phyloP scores from a whole-genome alignment of 1,140 invertebrate genomes.

The Nephotettix cincticeps region DNA sequence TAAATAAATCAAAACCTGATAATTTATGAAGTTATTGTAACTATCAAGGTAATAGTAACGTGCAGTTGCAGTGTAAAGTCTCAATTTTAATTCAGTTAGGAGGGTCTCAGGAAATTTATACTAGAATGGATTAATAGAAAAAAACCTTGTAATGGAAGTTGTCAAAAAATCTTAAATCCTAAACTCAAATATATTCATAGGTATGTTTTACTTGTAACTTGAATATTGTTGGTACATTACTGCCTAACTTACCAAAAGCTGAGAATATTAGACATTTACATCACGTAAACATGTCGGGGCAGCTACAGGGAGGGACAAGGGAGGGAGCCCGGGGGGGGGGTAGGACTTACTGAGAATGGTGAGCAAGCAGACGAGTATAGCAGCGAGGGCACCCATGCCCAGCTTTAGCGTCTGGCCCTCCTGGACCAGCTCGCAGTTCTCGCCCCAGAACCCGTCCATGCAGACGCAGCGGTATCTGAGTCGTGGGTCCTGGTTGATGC shows the following conservation, averaged over 20 bases:
- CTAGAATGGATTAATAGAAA: too few species aligned
- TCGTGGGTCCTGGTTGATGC: conserved; percentile 84
- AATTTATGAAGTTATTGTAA: too few species aligned
- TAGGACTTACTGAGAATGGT: conserved; percentile 85
- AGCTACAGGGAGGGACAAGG: background rate
- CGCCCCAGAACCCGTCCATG: conserved; percentile 88
- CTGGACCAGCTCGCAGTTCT: conserved; percentile 90
- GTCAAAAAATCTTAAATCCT: too few species aligned
- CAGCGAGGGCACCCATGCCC: conserved; percentile 90
- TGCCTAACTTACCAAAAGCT: background rate
- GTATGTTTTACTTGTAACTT: too few species aligned
- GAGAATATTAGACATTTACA: background rate
- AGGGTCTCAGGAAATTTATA: too few species aligned
- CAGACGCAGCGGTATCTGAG: conserved; percentile 83
- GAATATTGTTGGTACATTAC: too few species aligned
- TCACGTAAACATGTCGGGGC: background rate
- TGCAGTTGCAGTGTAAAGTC: too few species aligned
- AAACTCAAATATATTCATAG: too few species aligned
- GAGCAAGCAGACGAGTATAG: conserved; percentile 90
- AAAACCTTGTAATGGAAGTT: too few species aligned
- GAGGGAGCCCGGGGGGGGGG: background rate
- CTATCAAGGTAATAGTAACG: too few species aligned
- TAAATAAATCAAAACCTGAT: too few species aligned
- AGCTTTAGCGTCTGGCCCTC: conserved; percentile 90
- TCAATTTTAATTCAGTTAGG: too few species aligned